Evolutionary conservation across 2,113 vertebrate genomes (phyloP), one percentile per base, ranked within the genome.

Genomic region (Barbus barbus): DNA sequence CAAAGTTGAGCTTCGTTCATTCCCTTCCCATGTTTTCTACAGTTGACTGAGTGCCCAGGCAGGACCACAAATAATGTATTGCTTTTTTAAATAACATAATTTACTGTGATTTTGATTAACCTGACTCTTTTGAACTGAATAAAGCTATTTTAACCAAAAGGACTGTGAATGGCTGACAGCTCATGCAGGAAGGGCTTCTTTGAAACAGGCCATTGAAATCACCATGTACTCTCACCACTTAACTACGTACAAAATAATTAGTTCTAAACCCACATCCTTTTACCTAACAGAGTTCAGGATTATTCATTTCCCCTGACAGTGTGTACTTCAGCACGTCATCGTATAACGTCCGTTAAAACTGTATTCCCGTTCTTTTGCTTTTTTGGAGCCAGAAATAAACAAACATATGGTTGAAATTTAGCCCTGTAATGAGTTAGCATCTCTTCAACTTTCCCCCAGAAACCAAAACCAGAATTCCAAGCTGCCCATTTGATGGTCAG

Each of bases 31-130:
- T 91, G 77, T 82, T 78, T 92, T 92, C 90, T 92, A 93, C 92
- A 38, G 95, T 94, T 96, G 94, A 95, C 95, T 94, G 26, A 78
- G 53, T 81, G 28, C 72, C 73, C 61, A 78, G 36, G 20, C 33
- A 14, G 48, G 48, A 86, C 36, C 33, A 74, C 16, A 26, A 58
- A 58, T 26, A 4, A 9, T 78, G 74, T 81, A 28, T 82, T 67
- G 41, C 12, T 83, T 86, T 79, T 38, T 79, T 60, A 84, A n/a
- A 36, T 73, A 28, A 65, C 41, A 73, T 41, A 33, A 72, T 58
- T 36, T 46, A 58, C 26, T 81, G 61, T 75, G 60, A 86, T 44
- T 44, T 56, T 44, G 44, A 96, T 80, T 80, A 80, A 80, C 75
- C 96, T 95, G 95, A 36, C 0, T 76, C 48, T 73, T 85, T 71